Percentiles rank a stretch among this genome's conserved stretches.
These are phyloP conservation scores for Protonemura montana DNA, from an alignment of 2,888 invertebrate genomes.

Conservation along the genomic window DNA sequence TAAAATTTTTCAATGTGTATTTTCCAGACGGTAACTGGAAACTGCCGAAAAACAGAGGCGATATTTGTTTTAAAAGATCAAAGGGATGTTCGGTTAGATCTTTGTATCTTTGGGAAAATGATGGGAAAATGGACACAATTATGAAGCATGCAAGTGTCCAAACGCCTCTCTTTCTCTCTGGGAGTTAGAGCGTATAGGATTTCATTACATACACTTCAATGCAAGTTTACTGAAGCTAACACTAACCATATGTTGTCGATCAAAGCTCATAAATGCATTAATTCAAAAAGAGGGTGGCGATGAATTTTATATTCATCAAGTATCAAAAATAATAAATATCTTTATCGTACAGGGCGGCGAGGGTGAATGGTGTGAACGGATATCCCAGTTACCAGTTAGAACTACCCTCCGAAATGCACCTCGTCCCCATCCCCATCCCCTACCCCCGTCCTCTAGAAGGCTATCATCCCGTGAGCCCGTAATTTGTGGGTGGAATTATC, in stretches of 20 bases:
- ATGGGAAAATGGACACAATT: too few species aligned
- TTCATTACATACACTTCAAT: too few species aligned
- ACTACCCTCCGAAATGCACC: not conserved
- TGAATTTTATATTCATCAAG: not conserved
- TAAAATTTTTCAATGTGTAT: too few species aligned
- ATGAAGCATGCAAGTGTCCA: not conserved
- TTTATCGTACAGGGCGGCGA: not conserved
- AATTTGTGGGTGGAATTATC: slow-evolving; percentile 39
- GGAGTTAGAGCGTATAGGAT: too few species aligned
- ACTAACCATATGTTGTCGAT: not conserved
- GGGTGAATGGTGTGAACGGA: not conserved
- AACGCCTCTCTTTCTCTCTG: not conserved
- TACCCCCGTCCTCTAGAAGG: too few species aligned
- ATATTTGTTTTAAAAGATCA: too few species aligned
- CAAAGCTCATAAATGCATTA: not conserved
- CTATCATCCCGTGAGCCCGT: slow-evolving; percentile 36
- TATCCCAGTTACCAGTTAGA: not conserved
- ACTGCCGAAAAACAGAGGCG: too few species aligned
- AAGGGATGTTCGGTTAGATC: too few species aligned
- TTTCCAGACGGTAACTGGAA: too few species aligned
- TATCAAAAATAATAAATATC: not conserved
- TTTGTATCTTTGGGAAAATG: too few species aligned
- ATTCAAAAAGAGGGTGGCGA: not conserved
- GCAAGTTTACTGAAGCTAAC: too few species aligned
- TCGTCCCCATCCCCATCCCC: not conserved